Conservation (phyloP, 2,888 invertebrate genomes). For the Dermolepida albohirtum region DNA sequence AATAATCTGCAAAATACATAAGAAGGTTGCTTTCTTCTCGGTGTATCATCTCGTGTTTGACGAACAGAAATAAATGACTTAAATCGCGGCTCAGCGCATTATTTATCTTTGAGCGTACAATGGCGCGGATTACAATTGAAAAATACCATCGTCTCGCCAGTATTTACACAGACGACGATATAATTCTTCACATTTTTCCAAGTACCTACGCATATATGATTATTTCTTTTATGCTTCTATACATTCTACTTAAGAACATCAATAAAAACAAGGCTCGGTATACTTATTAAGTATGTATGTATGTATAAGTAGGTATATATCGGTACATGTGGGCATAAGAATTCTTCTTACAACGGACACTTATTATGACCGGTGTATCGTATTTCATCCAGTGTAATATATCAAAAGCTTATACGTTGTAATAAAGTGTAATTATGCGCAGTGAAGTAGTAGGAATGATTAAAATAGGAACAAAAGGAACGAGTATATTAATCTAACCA, state of each 20-base stretch:
- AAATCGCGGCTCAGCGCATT: conserved; percentile 31
- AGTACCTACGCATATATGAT: conserved; percentile 15
- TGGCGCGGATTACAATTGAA: conserved; percentile 39
- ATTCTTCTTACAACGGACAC: neutral
- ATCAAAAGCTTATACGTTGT: conserved; percentile 20
- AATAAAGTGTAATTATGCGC: conserved; percentile 38
- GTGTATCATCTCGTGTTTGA: conserved; percentile 8
- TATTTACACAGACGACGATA: conserved; percentile 39
- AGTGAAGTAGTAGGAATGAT: conserved; percentile 35
- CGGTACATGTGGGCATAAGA: no score
- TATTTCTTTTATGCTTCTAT: conserved; percentile 12
- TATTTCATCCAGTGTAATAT: conserved; percentile 28
- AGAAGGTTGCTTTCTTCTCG: conserved; percentile 1
- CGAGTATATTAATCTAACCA: conserved; percentile 16
- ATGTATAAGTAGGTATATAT: neutral
- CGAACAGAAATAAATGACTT: conserved; percentile 24
- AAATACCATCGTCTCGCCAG: conserved; percentile 31
- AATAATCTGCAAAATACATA: conserved; percentile 15
- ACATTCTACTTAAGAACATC: conserved; percentile 20
- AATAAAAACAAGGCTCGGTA: conserved; percentile 30
- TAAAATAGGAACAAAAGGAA: conserved; percentile 27
- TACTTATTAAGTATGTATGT: conserved; percentile 6
- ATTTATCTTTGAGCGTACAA: conserved; percentile 37
- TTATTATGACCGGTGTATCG: conserved; percentile 16
- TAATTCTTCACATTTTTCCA: conserved; percentile 16